A percentile compares a stretch with the other conserved stretches of the same genome.
These are phyloP conservation scores for Syrmaticus mikado DNA, from an alignment of 2,113 vertebrate species.

Conservation along the genomic window DNA sequence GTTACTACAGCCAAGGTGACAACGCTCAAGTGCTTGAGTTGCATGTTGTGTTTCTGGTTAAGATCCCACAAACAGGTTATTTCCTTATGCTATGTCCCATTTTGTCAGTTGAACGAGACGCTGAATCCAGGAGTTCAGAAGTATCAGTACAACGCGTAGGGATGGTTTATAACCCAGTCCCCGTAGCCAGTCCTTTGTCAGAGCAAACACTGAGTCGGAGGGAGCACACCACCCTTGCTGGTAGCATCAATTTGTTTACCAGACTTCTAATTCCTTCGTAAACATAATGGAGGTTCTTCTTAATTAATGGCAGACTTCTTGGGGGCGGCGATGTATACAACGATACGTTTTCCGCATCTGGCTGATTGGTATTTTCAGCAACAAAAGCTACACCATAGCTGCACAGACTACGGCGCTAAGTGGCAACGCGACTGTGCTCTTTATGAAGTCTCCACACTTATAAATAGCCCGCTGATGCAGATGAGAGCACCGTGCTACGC, in stretches of 20 bases:
- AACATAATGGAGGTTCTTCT: conserved; percentile 63
- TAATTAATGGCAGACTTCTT: conserved; percentile 73
- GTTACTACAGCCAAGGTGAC: conserved; percentile 54
- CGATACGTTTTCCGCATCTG: conserved; percentile 67
- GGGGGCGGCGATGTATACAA: conserved; percentile 53
- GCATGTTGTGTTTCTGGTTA: conserved; percentile 23
- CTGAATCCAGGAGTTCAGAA: conserved; percentile 55
- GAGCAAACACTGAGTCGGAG: conserved; percentile 55
- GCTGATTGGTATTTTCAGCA: conserved; percentile 67
- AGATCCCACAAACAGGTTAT: conserved; percentile 59
- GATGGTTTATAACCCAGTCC: conserved; percentile 59
- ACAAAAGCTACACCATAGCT: conserved; percentile 69
- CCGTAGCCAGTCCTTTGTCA: conserved; percentile 61
- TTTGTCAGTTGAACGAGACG: conserved; percentile 58
- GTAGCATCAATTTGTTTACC: conserved; percentile 70
- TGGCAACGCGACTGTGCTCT: conserved; percentile 53
- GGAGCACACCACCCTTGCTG: conserved; percentile 54
- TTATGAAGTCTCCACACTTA: conserved; percentile 55
- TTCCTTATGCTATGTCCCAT: conserved; percentile 54
- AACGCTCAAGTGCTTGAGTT: conserved; percentile 52
- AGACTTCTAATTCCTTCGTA: conserved; percentile 69
- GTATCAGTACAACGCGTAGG: background rate
- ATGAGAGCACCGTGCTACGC: conserved; percentile 47
- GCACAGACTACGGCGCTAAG: conserved; percentile 50
- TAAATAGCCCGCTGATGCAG: conserved; percentile 63